Conservation (phyloP, 2,113 vertebrate genomes). For the Zapus hudsonius region DNA sequence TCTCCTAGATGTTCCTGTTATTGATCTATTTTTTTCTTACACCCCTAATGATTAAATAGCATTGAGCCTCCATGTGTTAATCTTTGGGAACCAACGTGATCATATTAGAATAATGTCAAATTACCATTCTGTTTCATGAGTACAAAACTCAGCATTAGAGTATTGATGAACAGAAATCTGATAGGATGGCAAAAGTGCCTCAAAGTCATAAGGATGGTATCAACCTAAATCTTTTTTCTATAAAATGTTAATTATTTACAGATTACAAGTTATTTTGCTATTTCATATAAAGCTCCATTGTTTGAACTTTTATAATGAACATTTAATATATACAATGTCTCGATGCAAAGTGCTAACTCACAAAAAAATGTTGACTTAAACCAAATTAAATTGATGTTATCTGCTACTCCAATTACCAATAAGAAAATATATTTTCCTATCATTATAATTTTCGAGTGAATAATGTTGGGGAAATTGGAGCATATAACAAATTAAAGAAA, state of each 20-base stretch:
- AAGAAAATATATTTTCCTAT: neutral
- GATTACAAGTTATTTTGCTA: conserved; percentile 23
- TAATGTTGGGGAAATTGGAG: neutral
- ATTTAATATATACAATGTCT: neutral
- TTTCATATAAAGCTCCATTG: neutral
- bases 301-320: conserved; percentile 31
- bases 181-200: neutral
- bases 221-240: conserved; percentile 19
- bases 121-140: conserved; percentile 23
- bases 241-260: neutral
- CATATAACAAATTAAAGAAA: conserved; percentile 17
- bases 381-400: neutral
- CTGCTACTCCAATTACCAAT: neutral
- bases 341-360: conserved; percentile 28
- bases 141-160: neutral
- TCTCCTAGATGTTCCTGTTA: conserved; percentile 27
- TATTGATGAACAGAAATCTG: neutral
- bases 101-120: conserved; percentile 47
- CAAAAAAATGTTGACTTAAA: conserved; percentile 48
- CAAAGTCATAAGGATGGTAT: neutral
- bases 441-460: neutral
- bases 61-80: neutral
- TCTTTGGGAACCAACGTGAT: neutral
- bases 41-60: neutral
- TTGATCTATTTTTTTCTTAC: conserved; percentile 5